Evolutionary conservation across 2,797 vertebrate genomes (phyloP).

Genomic region (Manis pentadactyla): DNA sequence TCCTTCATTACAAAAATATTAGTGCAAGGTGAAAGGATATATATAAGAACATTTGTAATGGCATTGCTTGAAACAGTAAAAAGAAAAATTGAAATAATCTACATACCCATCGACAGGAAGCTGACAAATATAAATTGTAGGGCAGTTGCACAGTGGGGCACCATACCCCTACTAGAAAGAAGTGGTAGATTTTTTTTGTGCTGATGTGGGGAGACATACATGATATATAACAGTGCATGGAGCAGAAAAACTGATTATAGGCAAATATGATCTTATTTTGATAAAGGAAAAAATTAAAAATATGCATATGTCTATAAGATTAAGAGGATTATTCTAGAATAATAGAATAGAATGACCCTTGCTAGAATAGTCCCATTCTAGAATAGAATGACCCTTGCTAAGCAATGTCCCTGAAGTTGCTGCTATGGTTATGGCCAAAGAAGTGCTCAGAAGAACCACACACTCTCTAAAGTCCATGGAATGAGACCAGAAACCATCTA

Average conservation of each 20-base stretch:
- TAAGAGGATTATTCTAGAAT: neutral
- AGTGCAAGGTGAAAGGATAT: slow-evolving; percentile 9
- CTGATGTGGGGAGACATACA: neutral
- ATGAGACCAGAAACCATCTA: neutral
- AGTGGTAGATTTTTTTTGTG: neutral
- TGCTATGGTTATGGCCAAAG: neutral
- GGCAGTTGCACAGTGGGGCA: neutral
- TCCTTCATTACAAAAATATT: slow-evolving; percentile 42
- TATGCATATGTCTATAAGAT: neutral
- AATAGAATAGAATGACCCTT: neutral
- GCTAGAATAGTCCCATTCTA: neutral
- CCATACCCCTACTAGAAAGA: neutral
- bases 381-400: neutral
- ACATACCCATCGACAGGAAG: slow-evolving; percentile 30
- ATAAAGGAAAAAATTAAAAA: neutral
- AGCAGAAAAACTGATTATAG: neutral
- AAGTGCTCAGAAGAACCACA: neutral
- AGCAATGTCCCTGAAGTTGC: neutral
- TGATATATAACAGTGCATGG: neutral
- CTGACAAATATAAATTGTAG: slow-evolving; percentile 34
- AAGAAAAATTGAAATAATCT: slow-evolving; percentile 25
- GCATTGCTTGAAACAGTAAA: neutral
- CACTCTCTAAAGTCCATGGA: neutral
- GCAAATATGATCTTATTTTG: neutral
- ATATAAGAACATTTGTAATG: neutral